Conservation (phyloP, 2,113 vertebrate species). For the Hippocampus abdominalis region DNA sequence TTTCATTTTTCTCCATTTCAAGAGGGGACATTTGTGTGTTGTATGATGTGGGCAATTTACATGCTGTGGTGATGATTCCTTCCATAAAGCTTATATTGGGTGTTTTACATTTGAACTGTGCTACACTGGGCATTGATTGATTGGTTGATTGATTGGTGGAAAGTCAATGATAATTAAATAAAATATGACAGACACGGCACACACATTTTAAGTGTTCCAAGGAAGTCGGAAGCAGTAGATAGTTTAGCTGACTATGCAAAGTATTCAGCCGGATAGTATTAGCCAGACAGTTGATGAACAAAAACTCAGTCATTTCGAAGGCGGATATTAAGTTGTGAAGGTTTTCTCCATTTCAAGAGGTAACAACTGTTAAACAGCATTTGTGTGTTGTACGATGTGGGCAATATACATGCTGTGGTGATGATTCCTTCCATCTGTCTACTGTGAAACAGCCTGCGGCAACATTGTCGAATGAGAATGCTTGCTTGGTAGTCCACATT, state of each 20-base stretch:
- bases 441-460: conserved; percentile 55
- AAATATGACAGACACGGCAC: no score
- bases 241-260: no score
- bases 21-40: no score
- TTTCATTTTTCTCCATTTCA: no score
- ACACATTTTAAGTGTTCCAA: no score
- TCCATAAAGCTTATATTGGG: neutral
- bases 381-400: conserved; percentile 55
- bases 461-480: conserved; percentile 44
- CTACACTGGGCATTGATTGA: neutral
- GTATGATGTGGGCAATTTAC: no score
- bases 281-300: neutral
- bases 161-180: no score
- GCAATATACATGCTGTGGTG: conserved; percentile 54
- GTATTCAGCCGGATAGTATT: neutral
- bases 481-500: conserved; percentile 43
- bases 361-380: conserved; percentile 49
- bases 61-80: no score
- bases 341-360: conserved; percentile 31
- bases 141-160: no score
- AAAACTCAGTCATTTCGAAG: conserved; percentile 26
- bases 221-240: no score
- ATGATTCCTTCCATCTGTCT: conserved; percentile 63
- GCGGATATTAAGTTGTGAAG: conserved; percentile 34
- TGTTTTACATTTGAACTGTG: neutral